phyloP scores from a whole-genome alignment of 2,888 invertebrate species.

The Geotrupes spiniger region DNA sequence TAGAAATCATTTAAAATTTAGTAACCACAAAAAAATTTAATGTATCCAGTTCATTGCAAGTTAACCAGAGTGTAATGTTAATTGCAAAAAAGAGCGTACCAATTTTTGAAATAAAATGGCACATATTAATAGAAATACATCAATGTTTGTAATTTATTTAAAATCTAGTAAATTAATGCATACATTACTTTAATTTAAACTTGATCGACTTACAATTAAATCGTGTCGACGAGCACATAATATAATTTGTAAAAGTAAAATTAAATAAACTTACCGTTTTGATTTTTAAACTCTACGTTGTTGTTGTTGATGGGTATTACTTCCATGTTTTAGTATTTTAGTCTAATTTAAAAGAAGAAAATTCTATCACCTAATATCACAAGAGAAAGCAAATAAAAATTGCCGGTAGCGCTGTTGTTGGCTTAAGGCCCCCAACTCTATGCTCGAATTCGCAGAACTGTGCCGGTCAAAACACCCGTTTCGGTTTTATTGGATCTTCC shows the following conservation, averaged over 20 bases:
- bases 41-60: too few relatives aligned
- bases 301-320: constrained; percentile 38
- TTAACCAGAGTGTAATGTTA: too few relatives aligned
- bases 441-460: neutral
- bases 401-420: neutral
- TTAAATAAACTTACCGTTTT: constrained; percentile 38
- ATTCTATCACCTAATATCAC: constrained; percentile 2
- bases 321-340: constrained; percentile 35
- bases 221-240: neutral
- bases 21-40: too few relatives aligned
- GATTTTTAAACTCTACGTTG: constrained; percentile 42
- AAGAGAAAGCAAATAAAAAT: neutral
- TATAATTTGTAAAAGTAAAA: constrained; percentile 2
- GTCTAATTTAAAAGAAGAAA: neutral
- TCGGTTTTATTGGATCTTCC: constrained; percentile 1
- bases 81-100: too few relatives aligned
- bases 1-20: too few relatives aligned
- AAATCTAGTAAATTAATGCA: too few relatives aligned
- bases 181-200: too few relatives aligned
- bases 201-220: too few relatives aligned
- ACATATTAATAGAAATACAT: too few relatives aligned
- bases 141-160: too few relatives aligned
- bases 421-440: neutral
- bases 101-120: too few relatives aligned
- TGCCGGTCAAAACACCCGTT: neutral